phyloP scores from a whole-genome alignment of 2,888 invertebrate genomes.

The Cerastis rubricosa region DNA sequence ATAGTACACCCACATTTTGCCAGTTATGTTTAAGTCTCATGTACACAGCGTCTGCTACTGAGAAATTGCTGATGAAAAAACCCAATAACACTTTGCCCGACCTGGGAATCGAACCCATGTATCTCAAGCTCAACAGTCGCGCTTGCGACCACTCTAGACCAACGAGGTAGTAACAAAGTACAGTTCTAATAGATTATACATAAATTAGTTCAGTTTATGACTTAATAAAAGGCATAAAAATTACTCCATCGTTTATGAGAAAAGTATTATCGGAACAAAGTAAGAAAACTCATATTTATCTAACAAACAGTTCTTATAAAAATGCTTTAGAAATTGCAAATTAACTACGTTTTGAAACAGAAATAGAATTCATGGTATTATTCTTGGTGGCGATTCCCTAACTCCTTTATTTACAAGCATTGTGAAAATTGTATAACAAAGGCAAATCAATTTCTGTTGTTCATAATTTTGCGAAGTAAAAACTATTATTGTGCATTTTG shows the following conservation, averaged over 20 bases:
- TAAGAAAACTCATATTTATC: conserved; percentile 7
- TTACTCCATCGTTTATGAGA: conserved; percentile 1
- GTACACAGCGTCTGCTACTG: too few species aligned
- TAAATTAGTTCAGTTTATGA: background rate
- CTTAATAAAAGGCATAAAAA: conserved; percentile 17
- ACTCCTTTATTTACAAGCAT: conserved; percentile 18
- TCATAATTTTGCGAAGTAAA: background rate
- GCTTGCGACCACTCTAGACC: too few species aligned
- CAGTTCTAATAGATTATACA: background rate
- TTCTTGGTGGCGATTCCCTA: background rate
- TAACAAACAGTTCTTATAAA: background rate
- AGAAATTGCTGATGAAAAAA: too few species aligned
- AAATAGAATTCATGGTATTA: background rate
- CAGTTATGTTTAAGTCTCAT: too few species aligned
- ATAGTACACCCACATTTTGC: too few species aligned
- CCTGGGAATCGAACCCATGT: too few species aligned
- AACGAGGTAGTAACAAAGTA: background rate
- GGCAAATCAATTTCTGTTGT: conserved; percentile 7
- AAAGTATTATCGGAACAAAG: conserved; percentile 15
- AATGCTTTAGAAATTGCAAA: conserved; percentile 18
- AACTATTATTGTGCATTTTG: background rate
- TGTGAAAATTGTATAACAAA: background rate
- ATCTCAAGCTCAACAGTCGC: too few species aligned
- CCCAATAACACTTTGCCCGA: too few species aligned
- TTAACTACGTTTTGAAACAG: background rate